Base-by-base conservation (phyloP, 2,797 vertebrate species). In the Crax fasciolata region DNA sequence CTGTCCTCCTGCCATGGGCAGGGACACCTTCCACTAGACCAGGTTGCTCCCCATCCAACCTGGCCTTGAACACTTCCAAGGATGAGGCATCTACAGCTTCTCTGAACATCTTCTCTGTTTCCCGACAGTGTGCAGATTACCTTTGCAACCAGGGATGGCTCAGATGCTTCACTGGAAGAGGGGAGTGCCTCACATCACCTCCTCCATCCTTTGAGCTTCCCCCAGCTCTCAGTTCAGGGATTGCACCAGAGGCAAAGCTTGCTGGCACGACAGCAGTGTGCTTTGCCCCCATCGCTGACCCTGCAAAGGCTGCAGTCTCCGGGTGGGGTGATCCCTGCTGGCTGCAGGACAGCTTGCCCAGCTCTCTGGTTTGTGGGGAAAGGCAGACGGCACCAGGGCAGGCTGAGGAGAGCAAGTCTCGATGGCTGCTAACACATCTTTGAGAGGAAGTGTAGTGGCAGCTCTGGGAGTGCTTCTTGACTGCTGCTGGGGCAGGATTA, bases 251-350 rank as follows among this genome's bases (percentile, higher is more conserved):
- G 57, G 10, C n/a, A 44, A 20, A 20, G 12, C 7, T 19, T 76
- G 84, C 44, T 43, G n/a, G 24, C 17, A 23, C 57, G 28, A 55
- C 24, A 27, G 32, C 35, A 6, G 38, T 9, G 39, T 7, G 4
- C 46, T 72, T 44, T 8, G 24, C 28, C 21, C 12, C 11, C 14
- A 52, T 8, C 3, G 20, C 12, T 16, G 7, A 1, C 8, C 13
- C 73, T 21, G 13, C 14, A 54, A 46, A 52, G 67, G 32, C 39
- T 68, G 11, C n/a, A 10, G 9, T 38, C 24, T 30, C 11, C 1
- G 4, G 16, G 14, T 0, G 3, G 17, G 12, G 8, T 1, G 2
- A 46, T 32, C 67, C 18, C 6, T 44, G 21, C 38, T 18, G 2
- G 13, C 10, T 25, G 32, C 54, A 32, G 54, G 30, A 35, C 59